Percentiles rank a stretch among this genome's conserved stretches.
Evolutionary conservation across 2,113 vertebrate species (phyloP).

Genomic region (Archocentrus centrarchus): DNA sequence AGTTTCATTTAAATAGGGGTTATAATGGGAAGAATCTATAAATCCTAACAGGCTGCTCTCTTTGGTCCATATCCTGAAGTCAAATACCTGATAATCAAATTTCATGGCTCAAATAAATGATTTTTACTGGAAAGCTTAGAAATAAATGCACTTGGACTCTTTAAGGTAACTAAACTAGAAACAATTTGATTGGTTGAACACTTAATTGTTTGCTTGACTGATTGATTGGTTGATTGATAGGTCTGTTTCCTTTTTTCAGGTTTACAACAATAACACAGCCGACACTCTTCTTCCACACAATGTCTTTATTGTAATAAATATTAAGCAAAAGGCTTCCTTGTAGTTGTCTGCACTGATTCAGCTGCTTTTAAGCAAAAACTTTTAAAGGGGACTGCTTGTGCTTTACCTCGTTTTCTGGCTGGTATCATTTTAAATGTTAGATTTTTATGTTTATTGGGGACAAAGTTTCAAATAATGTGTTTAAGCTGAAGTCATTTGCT

Average conservation of each 20-base stretch:
- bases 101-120: background rate
- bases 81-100: background rate
- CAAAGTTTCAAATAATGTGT: background rate
- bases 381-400: background rate
- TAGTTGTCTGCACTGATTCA: background rate
- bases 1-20: background rate
- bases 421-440: background rate
- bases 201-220: background rate
- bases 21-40: background rate
- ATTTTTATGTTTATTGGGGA: background rate
- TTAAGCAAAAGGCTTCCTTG: background rate
- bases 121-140: background rate
- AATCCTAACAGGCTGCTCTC: background rate
- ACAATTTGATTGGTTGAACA: background rate
- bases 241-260: background rate
- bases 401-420: background rate
- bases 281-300: constrained; percentile 16
- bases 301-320: constrained; percentile 65
- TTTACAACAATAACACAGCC: constrained; percentile 23
- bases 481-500: background rate
- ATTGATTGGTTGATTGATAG: constrained; percentile 16
- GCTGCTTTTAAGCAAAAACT: background rate
- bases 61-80: background rate
- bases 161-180: background rate
- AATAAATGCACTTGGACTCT: background rate